Evolutionary conservation across 1,140 invertebrate species (phyloP), one percentile per base, ranked within the genome.

Genomic region (Reticulitermes speratus): DNA sequence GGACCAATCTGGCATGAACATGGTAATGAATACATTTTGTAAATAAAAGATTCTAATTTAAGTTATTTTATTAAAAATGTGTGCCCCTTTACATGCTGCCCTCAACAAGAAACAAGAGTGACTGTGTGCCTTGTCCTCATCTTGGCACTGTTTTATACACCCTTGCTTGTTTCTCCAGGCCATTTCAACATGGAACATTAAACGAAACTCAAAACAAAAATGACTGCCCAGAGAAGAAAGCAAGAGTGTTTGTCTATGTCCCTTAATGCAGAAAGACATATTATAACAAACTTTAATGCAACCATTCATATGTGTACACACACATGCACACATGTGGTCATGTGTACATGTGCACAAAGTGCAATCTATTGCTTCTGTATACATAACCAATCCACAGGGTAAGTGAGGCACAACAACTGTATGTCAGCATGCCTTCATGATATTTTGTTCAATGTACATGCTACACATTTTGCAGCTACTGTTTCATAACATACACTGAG

Each of bases 401-500:
- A 75, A 75, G 65, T 75, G 82, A 81, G 48, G 48, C 30, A 44
- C 85, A 81, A 87, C 87, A 30, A 85, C 81, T 32, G 83, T 88
- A 88, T 88, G 87, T 85, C n/a, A 12, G 32, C 44, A 44, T 59
- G 30, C 19, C n/a, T 16, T 12, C 25, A 59, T 82, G 85, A 85
- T 59, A 65, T 59, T 84, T 75, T n/a, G 44, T 44, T 86, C 84
- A 44, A 65, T 21, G 25, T 69, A 30, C 75, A 32, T n/a, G 65
- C 65, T 75, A 75, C 65, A 75, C 7, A 30, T 30, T 75, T 75
- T 75, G 65, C 65, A 75, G 55, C 48, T 32, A 82, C 75, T 55
- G 38, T 83, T 83, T 82, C 86, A 21, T 86, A 86, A 86, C 69
- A 83, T 86, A 48, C 83, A 59, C 86, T 84, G 69, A 82, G 83